These are phyloP conservation scores for Papilio polytes DNA, from an alignment of 1,140 invertebrate genomes.

Conservation along the genomic window DNA sequence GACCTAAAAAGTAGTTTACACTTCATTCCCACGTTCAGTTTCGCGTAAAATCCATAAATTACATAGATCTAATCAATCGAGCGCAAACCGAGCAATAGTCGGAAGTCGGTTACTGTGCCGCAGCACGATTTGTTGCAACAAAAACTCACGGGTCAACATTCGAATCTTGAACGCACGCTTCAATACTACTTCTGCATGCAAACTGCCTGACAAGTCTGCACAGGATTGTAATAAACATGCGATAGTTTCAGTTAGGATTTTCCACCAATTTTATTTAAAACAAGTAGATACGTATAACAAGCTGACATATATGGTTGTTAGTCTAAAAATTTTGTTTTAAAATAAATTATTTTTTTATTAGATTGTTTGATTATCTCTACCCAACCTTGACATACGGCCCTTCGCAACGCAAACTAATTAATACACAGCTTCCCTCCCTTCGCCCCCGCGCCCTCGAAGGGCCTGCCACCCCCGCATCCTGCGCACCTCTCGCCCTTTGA, in stretches of 20 bases:
- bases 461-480: background rate
- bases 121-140: conserved; percentile 7
- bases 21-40: conserved; percentile 25
- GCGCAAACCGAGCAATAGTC: conserved; percentile 28
- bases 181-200: background rate
- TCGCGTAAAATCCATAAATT: conserved; percentile 26
- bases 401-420: conserved; percentile 10
- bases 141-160: conserved; percentile 12
- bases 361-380: background rate
- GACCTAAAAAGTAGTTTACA: background rate
- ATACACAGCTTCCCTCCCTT: background rate
- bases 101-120: conserved; percentile 23
- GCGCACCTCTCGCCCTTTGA: conserved; percentile 26
- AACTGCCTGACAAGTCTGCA: background rate
- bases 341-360: background rate
- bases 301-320: no score
- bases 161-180: background rate
- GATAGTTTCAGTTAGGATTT: background rate
- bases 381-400: conserved; percentile 9
- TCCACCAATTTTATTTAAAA: background rate
- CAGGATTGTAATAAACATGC: background rate
- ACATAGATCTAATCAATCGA: conserved; percentile 21
- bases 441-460: background rate
- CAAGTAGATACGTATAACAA: background rate
- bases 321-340: background rate